A percentile compares a stretch with the other conserved stretches of the same genome.
Evolutionary conservation across 2,797 vertebrate genomes (phyloP).

Genomic region (Cephalopachus bancanus): DNA sequence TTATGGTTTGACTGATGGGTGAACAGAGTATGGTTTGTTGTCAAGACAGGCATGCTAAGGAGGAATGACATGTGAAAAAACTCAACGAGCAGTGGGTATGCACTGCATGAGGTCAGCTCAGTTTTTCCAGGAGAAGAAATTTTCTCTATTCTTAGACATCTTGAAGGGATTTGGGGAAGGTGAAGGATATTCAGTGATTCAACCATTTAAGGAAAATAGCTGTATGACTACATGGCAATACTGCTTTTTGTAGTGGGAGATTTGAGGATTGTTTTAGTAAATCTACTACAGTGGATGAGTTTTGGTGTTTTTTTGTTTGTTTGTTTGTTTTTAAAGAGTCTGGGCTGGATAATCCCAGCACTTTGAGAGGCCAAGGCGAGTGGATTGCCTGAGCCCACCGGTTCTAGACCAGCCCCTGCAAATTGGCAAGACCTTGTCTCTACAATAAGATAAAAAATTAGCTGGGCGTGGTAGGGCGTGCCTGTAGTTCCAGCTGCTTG

Average conservation of each 20-base stretch:
- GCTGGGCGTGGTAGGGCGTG: too few relatives aligned
- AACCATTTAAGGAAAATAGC: neutral
- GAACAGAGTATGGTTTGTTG: constrained; percentile 51
- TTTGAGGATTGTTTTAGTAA: constrained; percentile 2
- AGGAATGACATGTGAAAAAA: constrained; percentile 54
- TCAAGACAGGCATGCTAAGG: neutral
- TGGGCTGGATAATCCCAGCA: too few relatives aligned
- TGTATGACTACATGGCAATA: neutral
- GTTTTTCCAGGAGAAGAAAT: constrained; percentile 5
- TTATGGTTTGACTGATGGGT: constrained; percentile 45
- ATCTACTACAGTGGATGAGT: neutral
- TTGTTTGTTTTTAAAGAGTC: too few relatives aligned
- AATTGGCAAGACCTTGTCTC: too few relatives aligned
- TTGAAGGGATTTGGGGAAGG: neutral
- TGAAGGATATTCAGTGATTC: neutral
- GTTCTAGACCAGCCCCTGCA: too few relatives aligned
- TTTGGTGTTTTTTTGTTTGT: too few relatives aligned
- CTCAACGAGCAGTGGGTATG: neutral
- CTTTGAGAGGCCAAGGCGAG: too few relatives aligned
- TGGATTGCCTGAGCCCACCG: too few relatives aligned
- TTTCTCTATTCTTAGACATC: neutral
- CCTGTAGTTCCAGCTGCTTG: too few relatives aligned
- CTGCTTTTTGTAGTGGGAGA: neutral
- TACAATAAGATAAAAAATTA: too few relatives aligned
- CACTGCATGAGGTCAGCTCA: neutral